phyloP scores from a whole-genome alignment of 2,797 vertebrate genomes.

The Spheniscus humboldti region DNA sequence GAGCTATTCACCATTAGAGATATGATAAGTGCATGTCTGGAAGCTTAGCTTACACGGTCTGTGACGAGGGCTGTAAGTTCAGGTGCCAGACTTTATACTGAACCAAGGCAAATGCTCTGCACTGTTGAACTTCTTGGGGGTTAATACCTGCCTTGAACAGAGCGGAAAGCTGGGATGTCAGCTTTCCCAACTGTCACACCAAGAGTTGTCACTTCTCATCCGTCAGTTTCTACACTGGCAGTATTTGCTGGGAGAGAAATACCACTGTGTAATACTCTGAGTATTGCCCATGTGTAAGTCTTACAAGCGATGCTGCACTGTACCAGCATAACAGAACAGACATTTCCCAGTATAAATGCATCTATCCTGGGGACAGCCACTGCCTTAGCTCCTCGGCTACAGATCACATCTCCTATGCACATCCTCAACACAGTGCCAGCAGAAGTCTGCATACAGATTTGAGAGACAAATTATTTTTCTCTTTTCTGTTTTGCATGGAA shows the following conservation, averaged over 20 bases:
- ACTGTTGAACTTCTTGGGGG: not conserved
- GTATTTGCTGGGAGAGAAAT: not conserved
- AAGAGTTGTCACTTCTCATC: not conserved
- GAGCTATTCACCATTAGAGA: not conserved
- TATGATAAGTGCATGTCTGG: not conserved
- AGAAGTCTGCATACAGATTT: not conserved
- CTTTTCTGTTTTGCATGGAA: not conserved
- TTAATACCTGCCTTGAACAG: accelerated
- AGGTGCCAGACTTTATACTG: not conserved
- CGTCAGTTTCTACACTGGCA: not conserved
- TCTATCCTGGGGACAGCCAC: not conserved
- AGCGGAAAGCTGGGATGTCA: not conserved
- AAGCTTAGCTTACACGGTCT: not conserved
- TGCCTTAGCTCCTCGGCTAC: not conserved
- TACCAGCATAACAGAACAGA: not conserved
- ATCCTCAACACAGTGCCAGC: not conserved
- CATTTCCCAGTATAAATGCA: not conserved
- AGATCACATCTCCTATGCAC: not conserved
- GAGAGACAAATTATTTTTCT: not conserved
- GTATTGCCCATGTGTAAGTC: not conserved
- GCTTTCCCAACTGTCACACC: not conserved
- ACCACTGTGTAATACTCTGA: not conserved
- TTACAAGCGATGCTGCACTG: not conserved
- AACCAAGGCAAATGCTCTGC: not conserved
- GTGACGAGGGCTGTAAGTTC: not conserved